Base-by-base conservation (phyloP, 2,797 vertebrate genomes). In the Mus minutoides region DNA sequence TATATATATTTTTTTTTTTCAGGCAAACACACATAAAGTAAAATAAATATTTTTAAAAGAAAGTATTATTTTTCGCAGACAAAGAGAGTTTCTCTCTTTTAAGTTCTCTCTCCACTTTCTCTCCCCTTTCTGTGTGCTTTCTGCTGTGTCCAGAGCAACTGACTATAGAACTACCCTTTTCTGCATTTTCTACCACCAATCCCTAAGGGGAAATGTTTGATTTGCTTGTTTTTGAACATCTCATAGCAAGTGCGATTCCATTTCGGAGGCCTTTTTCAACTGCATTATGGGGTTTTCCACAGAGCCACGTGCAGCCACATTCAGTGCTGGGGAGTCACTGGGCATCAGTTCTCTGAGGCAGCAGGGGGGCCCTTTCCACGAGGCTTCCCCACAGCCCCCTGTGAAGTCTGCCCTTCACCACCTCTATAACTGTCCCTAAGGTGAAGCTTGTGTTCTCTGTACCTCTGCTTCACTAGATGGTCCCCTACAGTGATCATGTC, bases 1-100 rank as follows among this genome's bases (percentile, higher is more conserved):
- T n/a, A 21, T 52, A 34, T n/a, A 31, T 21, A 7, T 4, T 54
- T 0, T 79, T 8, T 29, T 9, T 37, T 67, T 43, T 64, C 58
- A 84, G 37, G 40, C 21, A 67, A 34, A 85, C 40, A 49, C 21
- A 67, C 31, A 76, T 49, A 87, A 85, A 46, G 60, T 58, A 40
- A 62, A 46, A 84, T 49, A n/a, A 71, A 73, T 87, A 34, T 26
- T 40, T 69, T 40, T 8, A 22, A 75, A 75, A 88, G 71, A 83
- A 69, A 64, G 29, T n/a, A 76, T 87, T 93, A 75, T 87, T 94
- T 95, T 94, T 75, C 37, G 43, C 58, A 64, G 84, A 96, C 80
- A 43, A 71, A 90, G 80, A 78, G 37, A 14, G 3, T 31, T 78
- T 92, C 37, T 71, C 46, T n/a, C 86, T 80, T 87, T 76, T 75